These are phyloP conservation scores for Agrenia bidenticulata DNA, from an alignment of 2,888 invertebrate genomes.

Conservation along the genomic window DNA sequence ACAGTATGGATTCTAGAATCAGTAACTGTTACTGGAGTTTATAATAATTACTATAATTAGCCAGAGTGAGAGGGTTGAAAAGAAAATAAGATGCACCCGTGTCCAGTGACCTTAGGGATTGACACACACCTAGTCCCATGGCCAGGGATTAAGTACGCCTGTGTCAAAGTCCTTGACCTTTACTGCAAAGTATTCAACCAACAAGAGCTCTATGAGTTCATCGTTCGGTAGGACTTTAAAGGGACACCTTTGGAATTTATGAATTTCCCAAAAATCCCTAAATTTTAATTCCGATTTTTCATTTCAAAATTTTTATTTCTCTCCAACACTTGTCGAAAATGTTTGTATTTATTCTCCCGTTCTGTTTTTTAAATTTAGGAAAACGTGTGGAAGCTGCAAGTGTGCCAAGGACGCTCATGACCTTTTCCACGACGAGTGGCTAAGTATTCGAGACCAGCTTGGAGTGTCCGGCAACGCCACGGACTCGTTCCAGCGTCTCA, in stretches of 20 bases:
- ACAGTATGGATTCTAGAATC: too few species aligned
- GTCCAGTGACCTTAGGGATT: slow-evolving; percentile 59
- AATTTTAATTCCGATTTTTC: too few species aligned
- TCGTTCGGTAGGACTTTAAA: slow-evolving; percentile 77
- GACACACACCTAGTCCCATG: slow-evolving; percentile 66
- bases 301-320: too few species aligned
- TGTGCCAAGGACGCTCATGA: slow-evolving; percentile 88
- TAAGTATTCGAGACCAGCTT: slow-evolving; percentile 66
- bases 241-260: too few species aligned
- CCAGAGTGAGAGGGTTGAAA: background rate
- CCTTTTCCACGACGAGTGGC: slow-evolving; percentile 75
- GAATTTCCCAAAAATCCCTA: too few species aligned
- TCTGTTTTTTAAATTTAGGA: slow-evolving; percentile 62
- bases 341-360: too few species aligned
- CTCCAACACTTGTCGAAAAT: too few species aligned
- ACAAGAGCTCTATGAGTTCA: slow-evolving; percentile 74
- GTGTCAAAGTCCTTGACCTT: slow-evolving; percentile 77
- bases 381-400: slow-evolving; percentile 89
- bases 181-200: slow-evolving; percentile 86
- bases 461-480: slow-evolving; percentile 60
- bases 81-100: slow-evolving; percentile 49
- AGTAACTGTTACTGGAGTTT: too few species aligned
- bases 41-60: too few species aligned
- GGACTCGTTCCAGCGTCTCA: slow-evolving; percentile 61
- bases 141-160: slow-evolving; percentile 81